Evolutionary conservation across 2,888 invertebrate species (phyloP), one percentile per base, ranked within the genome.

Genomic region (Tupiocoris notatus): DNA sequence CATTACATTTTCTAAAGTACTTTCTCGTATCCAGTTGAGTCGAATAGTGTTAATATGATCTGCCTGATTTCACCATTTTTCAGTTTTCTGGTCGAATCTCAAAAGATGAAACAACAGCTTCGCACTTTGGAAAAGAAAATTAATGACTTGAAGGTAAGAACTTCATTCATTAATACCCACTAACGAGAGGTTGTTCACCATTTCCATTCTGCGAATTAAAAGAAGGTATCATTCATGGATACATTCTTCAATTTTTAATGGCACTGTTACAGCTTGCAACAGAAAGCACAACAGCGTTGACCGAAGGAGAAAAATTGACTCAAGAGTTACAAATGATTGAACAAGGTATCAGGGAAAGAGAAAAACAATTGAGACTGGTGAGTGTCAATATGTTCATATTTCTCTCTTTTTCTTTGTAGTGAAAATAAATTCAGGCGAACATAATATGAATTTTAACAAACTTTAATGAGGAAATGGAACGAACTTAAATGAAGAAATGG

Each of bases 321-420:
- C 88, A 88, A 81, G 88, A 89, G 81, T 83, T 89, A 75, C 87
- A 88, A 79, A 83, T 88, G 81, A 88, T 89, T 23, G 88, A 89
- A 81, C 88, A 88, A 79, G 88, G 88, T 24, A 89, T 89, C 79
- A 85, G 87, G 74, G 88, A 88, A 80, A 88, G 88, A 80, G 88
- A 89, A 79, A 88, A 88, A 78, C 88, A 88, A 80, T 86, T 87
- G 56, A 79, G 81, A 79, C 77, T 82, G 80, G 82, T 82, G 22
- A 64, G 75, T 57, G 0, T n/a, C n/a, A n/a, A n/a, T n/a, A n/a
- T n/a, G n/a, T n/a, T n/a, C n/a, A n/a, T n/a, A n/a, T n/a, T n/a
- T n/a, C n/a, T n/a, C n/a, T n/a, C n/a, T n/a, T n/a, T n/a, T n/a
- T n/a, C n/a, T n/a, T n/a, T n/a, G n/a, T n/a, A n/a, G n/a, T n/a